Conservation (phyloP, 2,888 invertebrate genomes). For the Epistrophella euchroma region DNA sequence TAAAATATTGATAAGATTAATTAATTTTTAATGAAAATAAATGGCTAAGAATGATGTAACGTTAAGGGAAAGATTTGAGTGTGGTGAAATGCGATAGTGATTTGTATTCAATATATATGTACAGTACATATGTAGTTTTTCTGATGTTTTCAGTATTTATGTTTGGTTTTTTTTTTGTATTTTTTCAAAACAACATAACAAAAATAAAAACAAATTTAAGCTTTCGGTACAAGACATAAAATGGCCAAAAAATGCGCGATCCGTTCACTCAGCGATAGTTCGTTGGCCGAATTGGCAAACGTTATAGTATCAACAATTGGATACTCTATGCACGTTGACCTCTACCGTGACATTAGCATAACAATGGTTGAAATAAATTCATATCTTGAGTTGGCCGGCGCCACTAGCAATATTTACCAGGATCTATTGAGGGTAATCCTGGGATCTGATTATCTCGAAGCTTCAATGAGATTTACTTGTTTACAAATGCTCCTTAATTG, state of each 20-base stretch:
- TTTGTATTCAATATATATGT: conserved; percentile 9
- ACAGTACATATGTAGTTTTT: neutral
- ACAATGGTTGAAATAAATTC: conserved; percentile 87
- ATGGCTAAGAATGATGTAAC: conserved; percentile 64
- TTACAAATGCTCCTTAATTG: conserved; percentile 87
- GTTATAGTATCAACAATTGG: conserved; percentile 87
- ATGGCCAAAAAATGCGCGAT: conserved; percentile 89
- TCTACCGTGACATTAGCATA: conserved; percentile 86
- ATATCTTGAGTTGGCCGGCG: conserved; percentile 86
- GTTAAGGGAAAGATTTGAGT: conserved; percentile 6
- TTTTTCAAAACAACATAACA: conserved; percentile 27
- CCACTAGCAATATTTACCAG: conserved; percentile 88
- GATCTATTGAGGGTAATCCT: conserved; percentile 88
- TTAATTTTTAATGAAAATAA: conserved; percentile 52
- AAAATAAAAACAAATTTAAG: conserved; percentile 7
- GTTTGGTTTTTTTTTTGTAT: conserved; percentile 21
- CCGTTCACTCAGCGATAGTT: conserved; percentile 86
- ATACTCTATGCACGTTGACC: conserved; percentile 85
- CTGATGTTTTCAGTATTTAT: conserved; percentile 38
- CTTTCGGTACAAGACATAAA: conserved; percentile 14
- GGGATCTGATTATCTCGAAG: conserved; percentile 88
- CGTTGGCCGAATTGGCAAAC: conserved; percentile 86
- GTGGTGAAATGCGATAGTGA: conserved; percentile 50
- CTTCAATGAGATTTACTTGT: conserved; percentile 88
- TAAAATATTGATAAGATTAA: conserved; percentile 20